Evolutionary conservation across 2,797 vertebrate species (phyloP).

Genomic region (Platalea minor): DNA sequence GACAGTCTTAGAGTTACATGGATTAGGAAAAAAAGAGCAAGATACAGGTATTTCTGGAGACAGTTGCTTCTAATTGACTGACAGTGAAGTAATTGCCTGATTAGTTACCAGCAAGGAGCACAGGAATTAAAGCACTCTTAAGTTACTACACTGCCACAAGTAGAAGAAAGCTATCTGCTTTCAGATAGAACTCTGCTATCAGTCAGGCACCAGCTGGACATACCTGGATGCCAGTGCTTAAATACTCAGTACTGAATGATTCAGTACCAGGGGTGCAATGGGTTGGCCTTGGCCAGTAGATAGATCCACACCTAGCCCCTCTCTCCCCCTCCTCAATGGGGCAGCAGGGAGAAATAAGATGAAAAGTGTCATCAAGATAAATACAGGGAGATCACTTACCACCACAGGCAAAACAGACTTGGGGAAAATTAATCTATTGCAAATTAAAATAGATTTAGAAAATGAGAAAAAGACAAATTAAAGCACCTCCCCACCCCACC

Average conservation of each 20-base stretch:
- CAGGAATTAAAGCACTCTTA: neutral
- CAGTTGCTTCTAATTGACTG: neutral
- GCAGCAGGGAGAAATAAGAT: neutral
- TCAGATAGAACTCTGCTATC: too few relatives aligned
- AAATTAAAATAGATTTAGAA: neutral
- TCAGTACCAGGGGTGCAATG: neutral
- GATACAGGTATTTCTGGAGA: neutral
- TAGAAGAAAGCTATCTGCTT: neutral
- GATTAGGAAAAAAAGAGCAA: neutral
- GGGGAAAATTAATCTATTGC: neutral
- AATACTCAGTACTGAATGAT: neutral
- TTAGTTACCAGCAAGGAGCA: neutral
- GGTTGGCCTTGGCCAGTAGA: neutral
- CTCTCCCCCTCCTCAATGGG: neutral
- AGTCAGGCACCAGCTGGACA: neutral
- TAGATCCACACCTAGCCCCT: neutral
- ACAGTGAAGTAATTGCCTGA: neutral
- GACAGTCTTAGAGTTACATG: neutral
- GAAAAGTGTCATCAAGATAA: neutral
- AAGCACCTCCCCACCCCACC: neutral
- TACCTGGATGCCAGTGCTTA: neutral
- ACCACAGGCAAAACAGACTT: neutral
- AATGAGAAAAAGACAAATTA: neutral
- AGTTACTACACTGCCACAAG: neutral
- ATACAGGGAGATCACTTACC: neutral